Base-by-base conservation (phyloP, 1,140 invertebrate species). In the Aphidius ervi region DNA sequence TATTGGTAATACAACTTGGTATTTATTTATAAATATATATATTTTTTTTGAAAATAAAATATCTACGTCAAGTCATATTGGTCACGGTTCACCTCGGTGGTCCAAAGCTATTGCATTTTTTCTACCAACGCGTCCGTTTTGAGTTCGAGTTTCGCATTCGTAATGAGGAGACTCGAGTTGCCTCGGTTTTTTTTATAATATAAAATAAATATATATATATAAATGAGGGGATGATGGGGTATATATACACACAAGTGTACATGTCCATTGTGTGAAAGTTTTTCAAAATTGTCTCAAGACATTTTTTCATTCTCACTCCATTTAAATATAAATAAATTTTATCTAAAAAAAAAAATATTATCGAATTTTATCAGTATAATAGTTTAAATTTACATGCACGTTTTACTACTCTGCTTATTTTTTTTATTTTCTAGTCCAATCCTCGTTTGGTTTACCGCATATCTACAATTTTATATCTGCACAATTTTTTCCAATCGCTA, bases 111-210 rank as follows among this genome's bases (percentile, higher is more conserved):
- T 54, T 54, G 52, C 39, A 54, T 54, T 54, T 54, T 54, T 54
- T 54, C 39, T 53, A 16, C 50, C 37, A 23, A 9, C 52, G 52
- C 39, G 52, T 31, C 23, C 4, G 39, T 54, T 54, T 10, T n/a
- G 42, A 37, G 52, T 54, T 54, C 52, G 52, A 54, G 52, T 54
- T 54, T 42, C 37, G 52, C 52, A 54, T 54, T 54, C 52, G 52
- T 54, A 54, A 54, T 54, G 52, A 54, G 52, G 49, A 3, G 20
- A 40, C 23, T 31, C 23, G n/a, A 54, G 52, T 54, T 31, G 23
- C 23, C 23, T 16, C n/a, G 52, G 52, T 41, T 16, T 52, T 42
- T 10, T 39, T 41, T 41, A 0, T 5, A 39, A 52, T 40, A 39
- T 40, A 31, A 31, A 31, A 31, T 31, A 31, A 2, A 31, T 3